These are phyloP conservation scores for Crossocerus cetratus DNA, from an alignment of 2,888 invertebrate species.

Conservation along the genomic window DNA sequence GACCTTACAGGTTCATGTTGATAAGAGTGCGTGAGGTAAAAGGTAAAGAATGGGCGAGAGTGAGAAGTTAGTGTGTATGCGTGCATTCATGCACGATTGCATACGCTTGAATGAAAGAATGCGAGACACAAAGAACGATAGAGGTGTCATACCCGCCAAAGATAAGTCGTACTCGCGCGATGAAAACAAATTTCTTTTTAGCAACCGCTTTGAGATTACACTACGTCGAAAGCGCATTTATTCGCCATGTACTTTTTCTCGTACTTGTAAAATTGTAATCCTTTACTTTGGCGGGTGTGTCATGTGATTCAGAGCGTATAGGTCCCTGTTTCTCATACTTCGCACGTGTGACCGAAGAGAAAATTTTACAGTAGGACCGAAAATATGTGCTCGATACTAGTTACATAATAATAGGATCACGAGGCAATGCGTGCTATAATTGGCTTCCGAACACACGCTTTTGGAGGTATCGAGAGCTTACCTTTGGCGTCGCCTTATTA, in stretches of 20 bases:
- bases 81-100: constrained; percentile 21
- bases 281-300: constrained; percentile 41
- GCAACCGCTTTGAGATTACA: constrained; percentile 22
- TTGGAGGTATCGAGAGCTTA: constrained; percentile 48
- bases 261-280: constrained; percentile 17
- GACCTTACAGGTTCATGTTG: constrained; percentile 43
- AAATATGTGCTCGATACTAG: constrained; percentile 57
- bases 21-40: constrained; percentile 33
- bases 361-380: constrained; percentile 52
- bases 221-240: constrained; percentile 43
- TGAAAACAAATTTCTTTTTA: constrained; percentile 32
- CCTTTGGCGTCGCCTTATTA: constrained; percentile 57
- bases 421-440: constrained; percentile 56
- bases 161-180: constrained; percentile 6
- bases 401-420: constrained; percentile 58
- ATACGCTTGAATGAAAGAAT: constrained; percentile 38
- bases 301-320: constrained; percentile 47
- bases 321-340: constrained; percentile 54
- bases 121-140: constrained; percentile 27
- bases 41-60: not conserved
- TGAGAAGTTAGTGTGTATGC: constrained; percentile 16
- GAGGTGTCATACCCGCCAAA: constrained; percentile 35
- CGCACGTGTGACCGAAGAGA: constrained; percentile 53
- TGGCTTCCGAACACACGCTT: constrained; percentile 53
- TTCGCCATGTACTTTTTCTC: constrained; percentile 17